Conservation (phyloP, 2,113 vertebrate species). For the Brienomyrus longianalis region DNA sequence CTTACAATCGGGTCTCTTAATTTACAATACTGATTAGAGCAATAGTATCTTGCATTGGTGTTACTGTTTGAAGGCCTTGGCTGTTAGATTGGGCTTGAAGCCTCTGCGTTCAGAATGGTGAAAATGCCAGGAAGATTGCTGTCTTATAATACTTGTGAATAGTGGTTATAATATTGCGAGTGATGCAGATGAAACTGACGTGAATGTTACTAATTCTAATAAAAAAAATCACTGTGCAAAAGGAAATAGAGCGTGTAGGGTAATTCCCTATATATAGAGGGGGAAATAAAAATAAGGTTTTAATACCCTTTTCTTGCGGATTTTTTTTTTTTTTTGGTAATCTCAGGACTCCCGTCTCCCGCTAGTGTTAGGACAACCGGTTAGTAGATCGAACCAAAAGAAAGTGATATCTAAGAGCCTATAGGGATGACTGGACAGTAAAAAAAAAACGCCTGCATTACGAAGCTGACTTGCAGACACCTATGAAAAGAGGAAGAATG, state of each 20-base stretch:
- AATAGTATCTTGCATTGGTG: not conserved
- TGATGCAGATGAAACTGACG: not conserved
- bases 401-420: not conserved
- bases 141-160: not conserved
- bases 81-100: slow-evolving; percentile 5
- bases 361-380: not conserved
- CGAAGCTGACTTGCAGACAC: not conserved
- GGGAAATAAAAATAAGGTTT: not conserved
- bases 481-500: not conserved
- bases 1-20: not conserved
- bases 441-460: not conserved
- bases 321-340: not conserved
- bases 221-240: not conserved
- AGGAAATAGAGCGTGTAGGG: not conserved
- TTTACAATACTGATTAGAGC: not conserved
- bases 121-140: not conserved
- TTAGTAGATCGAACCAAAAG: not conserved
- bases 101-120: not conserved
- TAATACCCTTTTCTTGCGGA: not conserved
- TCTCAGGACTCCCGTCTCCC: not conserved
- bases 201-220: not conserved
- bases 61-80: not conserved
- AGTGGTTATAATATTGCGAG: not conserved
- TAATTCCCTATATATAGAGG: not conserved
- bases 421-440: not conserved